Percentiles rank a stretch among this genome's conserved stretches.
These are phyloP conservation scores for Fragum sueziense DNA, from an alignment of 2,888 invertebrate species.

Conservation along the genomic window DNA sequence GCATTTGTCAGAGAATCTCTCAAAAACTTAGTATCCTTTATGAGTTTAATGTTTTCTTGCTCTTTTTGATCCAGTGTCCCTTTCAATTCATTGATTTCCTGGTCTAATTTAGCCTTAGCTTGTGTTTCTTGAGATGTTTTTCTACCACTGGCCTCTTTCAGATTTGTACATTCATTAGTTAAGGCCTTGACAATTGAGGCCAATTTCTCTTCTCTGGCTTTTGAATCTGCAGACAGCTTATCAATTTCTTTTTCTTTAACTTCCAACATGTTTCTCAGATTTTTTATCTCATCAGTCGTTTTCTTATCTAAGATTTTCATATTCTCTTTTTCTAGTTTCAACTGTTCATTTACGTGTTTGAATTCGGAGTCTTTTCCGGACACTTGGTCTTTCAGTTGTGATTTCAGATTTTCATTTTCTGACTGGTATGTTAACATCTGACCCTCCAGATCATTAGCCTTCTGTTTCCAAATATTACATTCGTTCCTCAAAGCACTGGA, in stretches of 20 bases:
- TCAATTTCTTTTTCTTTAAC: slow-evolving; percentile 66
- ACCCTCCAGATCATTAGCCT: slow-evolving; percentile 49
- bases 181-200: slow-evolving; percentile 45
- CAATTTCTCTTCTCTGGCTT: slow-evolving; percentile 51
- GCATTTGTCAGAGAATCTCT: slow-evolving; percentile 60
- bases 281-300: slow-evolving; percentile 47
- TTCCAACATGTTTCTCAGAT: slow-evolving; percentile 59
- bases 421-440: slow-evolving; percentile 37
- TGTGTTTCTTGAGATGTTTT: slow-evolving; percentile 55
- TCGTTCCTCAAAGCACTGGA: slow-evolving; percentile 48
- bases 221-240: slow-evolving; percentile 44
- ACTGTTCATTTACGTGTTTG: slow-evolving; percentile 43
- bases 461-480: slow-evolving; percentile 51
- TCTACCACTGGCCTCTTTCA: slow-evolving; percentile 47
- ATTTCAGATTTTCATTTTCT: slow-evolving; percentile 51
- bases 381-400: slow-evolving; percentile 51
- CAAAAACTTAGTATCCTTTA: slow-evolving; percentile 59
- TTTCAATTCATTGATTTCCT: slow-evolving; percentile 52
- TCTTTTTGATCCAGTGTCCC: slow-evolving; percentile 32
- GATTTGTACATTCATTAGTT: slow-evolving; percentile 49
- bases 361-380: slow-evolving; percentile 52
- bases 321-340: slow-evolving; percentile 57
- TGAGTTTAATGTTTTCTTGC: slow-evolving; percentile 42
- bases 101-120: slow-evolving; percentile 50
- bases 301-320: slow-evolving; percentile 59